These are phyloP conservation scores for Drosophila repleta DNA, from an alignment of 1,140 invertebrate species.

Conservation along the genomic window DNA sequence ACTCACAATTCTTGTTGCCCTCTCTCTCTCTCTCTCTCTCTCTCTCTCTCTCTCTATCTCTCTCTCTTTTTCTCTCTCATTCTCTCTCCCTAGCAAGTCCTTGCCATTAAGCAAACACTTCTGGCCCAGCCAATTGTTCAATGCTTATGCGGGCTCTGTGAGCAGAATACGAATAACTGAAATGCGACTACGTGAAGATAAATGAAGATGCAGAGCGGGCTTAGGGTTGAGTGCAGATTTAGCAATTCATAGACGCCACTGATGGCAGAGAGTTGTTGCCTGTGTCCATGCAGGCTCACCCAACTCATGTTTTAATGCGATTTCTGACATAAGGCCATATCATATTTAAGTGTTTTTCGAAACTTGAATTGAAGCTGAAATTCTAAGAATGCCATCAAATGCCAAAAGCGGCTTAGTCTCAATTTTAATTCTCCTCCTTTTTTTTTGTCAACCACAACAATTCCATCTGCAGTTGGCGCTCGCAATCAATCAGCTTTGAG, in stretches of 20 bases:
- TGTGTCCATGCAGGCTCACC: no score
- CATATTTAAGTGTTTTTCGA: no score
- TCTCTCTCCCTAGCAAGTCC: no score
- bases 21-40: not conserved
- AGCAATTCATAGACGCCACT: not conserved
- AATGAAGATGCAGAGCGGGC: not conserved
- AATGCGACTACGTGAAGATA: not conserved
- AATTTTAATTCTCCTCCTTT: no score
- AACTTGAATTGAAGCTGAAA: no score
- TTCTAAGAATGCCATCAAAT: no score
- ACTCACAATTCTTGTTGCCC: conserved; percentile 60
- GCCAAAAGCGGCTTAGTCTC: no score
- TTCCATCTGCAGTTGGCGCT: not conserved
- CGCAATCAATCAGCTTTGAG: conserved; percentile 38
- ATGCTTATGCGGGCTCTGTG: conserved; percentile 2
- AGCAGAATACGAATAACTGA: not conserved
- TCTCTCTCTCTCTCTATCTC: no score
- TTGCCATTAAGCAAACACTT: conserved; percentile 1
- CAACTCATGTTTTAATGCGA: no score
- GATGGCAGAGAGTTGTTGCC: not conserved
- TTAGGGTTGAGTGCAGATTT: not conserved
- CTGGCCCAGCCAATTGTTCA: conserved; percentile 1
- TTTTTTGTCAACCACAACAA: no score
- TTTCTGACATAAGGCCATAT: no score
- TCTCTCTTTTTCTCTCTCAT: no score